Conservation (phyloP, 2,888 invertebrate species). For the Spicauda simplicius region DNA sequence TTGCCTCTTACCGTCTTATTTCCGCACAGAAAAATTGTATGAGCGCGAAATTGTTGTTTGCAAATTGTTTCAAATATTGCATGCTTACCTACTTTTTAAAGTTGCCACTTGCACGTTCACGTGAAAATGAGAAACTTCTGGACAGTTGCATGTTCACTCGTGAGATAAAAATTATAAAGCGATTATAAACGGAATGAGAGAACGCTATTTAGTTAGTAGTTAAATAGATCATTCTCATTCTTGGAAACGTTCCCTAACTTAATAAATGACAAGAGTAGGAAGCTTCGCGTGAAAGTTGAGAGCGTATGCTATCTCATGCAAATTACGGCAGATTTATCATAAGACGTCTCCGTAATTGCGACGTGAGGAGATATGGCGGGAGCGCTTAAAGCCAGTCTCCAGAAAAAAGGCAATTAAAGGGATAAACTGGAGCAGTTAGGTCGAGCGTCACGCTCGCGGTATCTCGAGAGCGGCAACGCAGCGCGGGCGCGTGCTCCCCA, state of each 20-base stretch:
- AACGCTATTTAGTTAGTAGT: constrained; percentile 76
- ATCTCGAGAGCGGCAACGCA: constrained; percentile 58
- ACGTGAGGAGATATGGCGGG: constrained; percentile 83
- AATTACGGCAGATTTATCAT: constrained; percentile 85
- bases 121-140: constrained; percentile 36
- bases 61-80: constrained; percentile 54
- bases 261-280: constrained; percentile 82
- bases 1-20: constrained; percentile 80
- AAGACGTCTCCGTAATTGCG: constrained; percentile 84
- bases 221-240: constrained; percentile 83
- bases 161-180: constrained; percentile 30
- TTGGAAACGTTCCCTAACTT: constrained; percentile 81
- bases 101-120: constrained; percentile 7
- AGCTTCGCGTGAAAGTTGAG: constrained; percentile 83
- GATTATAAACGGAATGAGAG: constrained; percentile 56
- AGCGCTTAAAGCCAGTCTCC: constrained; percentile 76
- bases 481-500: constrained; percentile 54
- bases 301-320: constrained; percentile 85
- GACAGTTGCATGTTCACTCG: neutral
- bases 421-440: constrained; percentile 81
- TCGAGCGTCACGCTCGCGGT: constrained; percentile 75
- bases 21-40: constrained; percentile 71
- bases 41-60: constrained; percentile 70
- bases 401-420: constrained; percentile 85
- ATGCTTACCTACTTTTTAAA: constrained; percentile 31